Conservation (phyloP, 2,113 vertebrate species). For the Phalacrocorax aristotelis region DNA sequence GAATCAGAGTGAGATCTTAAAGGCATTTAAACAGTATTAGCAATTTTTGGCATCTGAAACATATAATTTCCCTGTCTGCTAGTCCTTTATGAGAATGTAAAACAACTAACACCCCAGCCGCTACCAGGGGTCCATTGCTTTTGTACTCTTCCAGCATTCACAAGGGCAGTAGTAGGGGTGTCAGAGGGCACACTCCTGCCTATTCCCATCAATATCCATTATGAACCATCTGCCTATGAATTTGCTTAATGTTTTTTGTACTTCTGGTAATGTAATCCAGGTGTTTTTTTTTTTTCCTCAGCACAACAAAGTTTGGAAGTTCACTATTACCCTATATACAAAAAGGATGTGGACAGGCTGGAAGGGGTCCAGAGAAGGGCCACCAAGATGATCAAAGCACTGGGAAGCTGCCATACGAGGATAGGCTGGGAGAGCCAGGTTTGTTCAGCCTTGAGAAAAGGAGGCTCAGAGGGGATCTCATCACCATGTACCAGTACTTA, state of each 20-base stretch:
- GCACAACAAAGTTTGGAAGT: neutral
- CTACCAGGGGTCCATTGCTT: neutral
- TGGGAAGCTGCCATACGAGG: too few species aligned
- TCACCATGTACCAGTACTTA: too few species aligned
- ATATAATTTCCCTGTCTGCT: neutral
- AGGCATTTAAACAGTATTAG: neutral
- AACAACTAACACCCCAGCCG: too few species aligned
- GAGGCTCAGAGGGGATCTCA: too few species aligned
- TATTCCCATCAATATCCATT: neutral
- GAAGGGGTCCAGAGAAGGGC: too few species aligned
- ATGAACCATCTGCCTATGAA: neutral
- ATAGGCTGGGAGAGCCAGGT: too few species aligned
- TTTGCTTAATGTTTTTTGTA: neutral
- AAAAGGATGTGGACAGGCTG: too few species aligned
- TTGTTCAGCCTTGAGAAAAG: too few species aligned
- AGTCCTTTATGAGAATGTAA: neutral
- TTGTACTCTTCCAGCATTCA: neutral
- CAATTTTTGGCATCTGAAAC: neutral
- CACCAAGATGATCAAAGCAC: too few species aligned
- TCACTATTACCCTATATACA: neutral
- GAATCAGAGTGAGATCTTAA: neutral
- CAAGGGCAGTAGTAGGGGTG: neutral
- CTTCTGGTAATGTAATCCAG: neutral
- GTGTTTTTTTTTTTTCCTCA: neutral
- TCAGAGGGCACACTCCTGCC: neutral